Evolutionary conservation across 1,140 invertebrate genomes (phyloP).

Genomic region (Augochlora pura): DNA sequence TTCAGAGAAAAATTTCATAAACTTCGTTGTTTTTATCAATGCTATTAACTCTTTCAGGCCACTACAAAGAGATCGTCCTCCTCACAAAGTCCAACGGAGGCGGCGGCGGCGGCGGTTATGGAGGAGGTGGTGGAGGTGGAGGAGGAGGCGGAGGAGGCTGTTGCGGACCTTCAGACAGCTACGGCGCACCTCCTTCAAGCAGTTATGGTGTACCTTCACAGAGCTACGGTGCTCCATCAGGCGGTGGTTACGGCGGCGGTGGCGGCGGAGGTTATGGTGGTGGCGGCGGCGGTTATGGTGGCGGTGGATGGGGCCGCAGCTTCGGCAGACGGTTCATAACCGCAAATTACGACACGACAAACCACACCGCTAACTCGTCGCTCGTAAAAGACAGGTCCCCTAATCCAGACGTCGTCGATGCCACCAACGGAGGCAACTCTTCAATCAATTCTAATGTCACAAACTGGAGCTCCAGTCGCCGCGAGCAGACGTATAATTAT

Average conservation of each 20-base stretch:
- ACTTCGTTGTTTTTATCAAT: too few species aligned
- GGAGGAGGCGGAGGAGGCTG: constrained; percentile 32
- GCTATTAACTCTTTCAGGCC: constrained; percentile 45
- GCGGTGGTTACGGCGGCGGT: constrained; percentile 53
- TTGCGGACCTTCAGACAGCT: constrained; percentile 60
- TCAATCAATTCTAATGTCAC: not conserved
- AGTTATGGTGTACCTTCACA: constrained; percentile 18
- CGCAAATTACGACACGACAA: not conserved
- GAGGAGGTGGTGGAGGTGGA: too few species aligned
- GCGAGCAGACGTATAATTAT: not conserved
- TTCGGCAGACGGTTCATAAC: constrained; percentile 64
- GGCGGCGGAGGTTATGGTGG: too few species aligned
- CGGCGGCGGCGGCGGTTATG: constrained; percentile 56
- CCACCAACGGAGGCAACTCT: constrained; percentile 5
- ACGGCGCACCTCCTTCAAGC: constrained; percentile 59
- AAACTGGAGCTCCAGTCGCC: constrained; percentile 18
- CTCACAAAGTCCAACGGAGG: constrained; percentile 69
- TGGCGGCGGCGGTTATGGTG: not conserved
- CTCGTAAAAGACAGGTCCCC: not conserved
- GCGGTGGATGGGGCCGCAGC: constrained; percentile 74
- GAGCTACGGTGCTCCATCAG: constrained; percentile 42
- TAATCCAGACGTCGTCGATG: not conserved
- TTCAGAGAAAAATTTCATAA: too few species aligned
- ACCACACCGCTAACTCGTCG: not conserved
- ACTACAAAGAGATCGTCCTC: constrained; percentile 74